Conservation (phyloP, 35 echinoderm and acorn worm genomes). For the Lytechinus pictus region DNA sequence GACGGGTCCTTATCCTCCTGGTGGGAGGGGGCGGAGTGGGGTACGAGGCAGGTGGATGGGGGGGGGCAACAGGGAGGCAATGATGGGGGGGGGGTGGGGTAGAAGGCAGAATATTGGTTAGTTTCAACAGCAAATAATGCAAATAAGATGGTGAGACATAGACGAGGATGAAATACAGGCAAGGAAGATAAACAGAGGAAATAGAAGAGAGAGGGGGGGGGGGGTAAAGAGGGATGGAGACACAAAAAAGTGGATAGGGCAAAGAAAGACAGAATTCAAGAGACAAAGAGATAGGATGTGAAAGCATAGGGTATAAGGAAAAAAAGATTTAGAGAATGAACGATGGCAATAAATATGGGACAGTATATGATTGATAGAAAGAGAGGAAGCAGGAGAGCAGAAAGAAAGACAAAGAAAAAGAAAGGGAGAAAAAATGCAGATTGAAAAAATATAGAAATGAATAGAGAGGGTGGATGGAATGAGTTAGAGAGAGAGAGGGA, state of each 20-base stretch:
- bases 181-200: background rate
- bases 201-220: background rate
- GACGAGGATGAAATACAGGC: background rate
- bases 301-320: background rate
- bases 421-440: background rate
- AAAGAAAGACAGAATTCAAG: background rate
- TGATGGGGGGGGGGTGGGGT: background rate
- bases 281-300: background rate
- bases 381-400: no score
- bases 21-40: constrained; percentile 14
- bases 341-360: no score
- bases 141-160: background rate
- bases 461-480: background rate
- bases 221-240: background rate
- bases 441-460: background rate
- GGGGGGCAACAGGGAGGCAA: background rate
- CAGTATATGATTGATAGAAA: no score
- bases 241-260: no score
- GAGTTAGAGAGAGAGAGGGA: background rate
- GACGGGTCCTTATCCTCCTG: constrained; percentile 40
- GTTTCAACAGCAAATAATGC: constrained; percentile 7
- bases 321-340: background rate
- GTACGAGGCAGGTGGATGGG: background rate
- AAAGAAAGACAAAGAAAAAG: background rate
- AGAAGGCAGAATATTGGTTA: constrained; percentile 4